Evolutionary conservation across 2,797 vertebrate species (phyloP).

Genomic region (Melanotaenia nigrans): DNA sequence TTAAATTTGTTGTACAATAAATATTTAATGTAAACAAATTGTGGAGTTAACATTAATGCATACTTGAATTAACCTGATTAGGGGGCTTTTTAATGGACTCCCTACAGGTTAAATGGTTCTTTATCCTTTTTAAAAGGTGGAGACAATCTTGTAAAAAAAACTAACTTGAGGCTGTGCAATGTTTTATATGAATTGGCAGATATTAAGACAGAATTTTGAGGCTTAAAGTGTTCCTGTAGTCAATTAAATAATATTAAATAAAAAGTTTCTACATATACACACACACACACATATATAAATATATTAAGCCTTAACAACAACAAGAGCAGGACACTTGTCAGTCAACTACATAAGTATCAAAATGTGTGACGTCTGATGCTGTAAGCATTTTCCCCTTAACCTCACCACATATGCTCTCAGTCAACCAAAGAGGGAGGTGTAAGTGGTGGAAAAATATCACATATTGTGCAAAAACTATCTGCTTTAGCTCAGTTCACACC

Average conservation of each 20-base stretch:
- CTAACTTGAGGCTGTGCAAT: neutral
- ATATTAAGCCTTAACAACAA: constrained; percentile 7
- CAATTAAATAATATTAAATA: neutral
- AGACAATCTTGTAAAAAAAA: neutral
- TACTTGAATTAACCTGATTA: neutral
- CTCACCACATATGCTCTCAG: neutral
- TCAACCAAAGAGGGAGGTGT: neutral
- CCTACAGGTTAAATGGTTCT: neutral
- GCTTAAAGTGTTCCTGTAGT: neutral
- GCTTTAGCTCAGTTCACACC: neutral
- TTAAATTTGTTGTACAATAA: constrained; percentile 69
- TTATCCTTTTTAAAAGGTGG: neutral
- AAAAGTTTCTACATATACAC: neutral
- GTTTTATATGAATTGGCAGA: no score
- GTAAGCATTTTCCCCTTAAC: no score
- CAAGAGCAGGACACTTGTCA: neutral
- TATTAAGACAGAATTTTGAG: no score
- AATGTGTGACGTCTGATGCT: neutral
- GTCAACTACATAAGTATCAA: constrained; percentile 1
- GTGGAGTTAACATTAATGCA: neutral
- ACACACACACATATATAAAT: no score
- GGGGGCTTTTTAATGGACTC: neutral
- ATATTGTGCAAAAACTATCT: neutral
- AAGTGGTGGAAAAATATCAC: neutral
- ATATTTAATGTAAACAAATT: constrained; percentile 58